These are phyloP conservation scores for Oncorhynchus mykiss DNA, from an alignment of 2,113 vertebrate species.

Conservation along the genomic window DNA sequence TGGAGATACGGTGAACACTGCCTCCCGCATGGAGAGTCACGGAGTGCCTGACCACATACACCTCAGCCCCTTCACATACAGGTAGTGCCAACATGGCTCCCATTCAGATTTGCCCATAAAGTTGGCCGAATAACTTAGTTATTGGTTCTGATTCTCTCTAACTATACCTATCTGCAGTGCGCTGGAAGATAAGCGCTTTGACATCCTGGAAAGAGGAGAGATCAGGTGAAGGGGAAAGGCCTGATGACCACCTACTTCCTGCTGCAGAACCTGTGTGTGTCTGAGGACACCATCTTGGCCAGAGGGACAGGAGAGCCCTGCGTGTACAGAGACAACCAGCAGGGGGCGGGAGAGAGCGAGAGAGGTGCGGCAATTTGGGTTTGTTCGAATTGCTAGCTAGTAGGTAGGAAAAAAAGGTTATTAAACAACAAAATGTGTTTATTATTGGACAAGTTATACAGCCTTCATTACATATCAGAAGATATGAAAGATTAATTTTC, in stretches of 20 bases:
- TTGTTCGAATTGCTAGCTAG: not conserved
- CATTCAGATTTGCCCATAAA: no score
- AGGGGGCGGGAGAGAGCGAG: slow-evolving; percentile 1
- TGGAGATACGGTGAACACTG: slow-evolving; percentile 78
- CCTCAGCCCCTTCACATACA: slow-evolving; percentile 69
- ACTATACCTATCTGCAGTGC: slow-evolving; percentile 50
- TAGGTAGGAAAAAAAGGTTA: not conserved
- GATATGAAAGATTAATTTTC: not conserved
- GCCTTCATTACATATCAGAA: not conserved
- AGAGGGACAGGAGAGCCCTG: slow-evolving; percentile 8
- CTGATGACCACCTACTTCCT: slow-evolving; percentile 80
- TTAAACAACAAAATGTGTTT: not conserved
- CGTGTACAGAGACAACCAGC: slow-evolving; percentile 32
- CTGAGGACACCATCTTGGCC: slow-evolving; percentile 78
- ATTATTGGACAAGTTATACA: not conserved
- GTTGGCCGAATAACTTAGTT: no score
- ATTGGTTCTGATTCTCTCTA: no score
- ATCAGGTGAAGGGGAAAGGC: slow-evolving; percentile 83
- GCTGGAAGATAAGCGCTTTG: slow-evolving; percentile 72
- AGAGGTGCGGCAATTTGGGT: slow-evolving; percentile 14
- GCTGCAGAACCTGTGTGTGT: slow-evolving; percentile 64
- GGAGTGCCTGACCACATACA: slow-evolving; percentile 74
- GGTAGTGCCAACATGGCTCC: slow-evolving; percentile 29
- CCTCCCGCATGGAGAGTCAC: slow-evolving; percentile 76
- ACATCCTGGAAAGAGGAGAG: slow-evolving; percentile 70